Percentiles rank a stretch among this genome's conserved stretches.
These are phyloP conservation scores for Brachyhypopomus occidentalis DNA, from an alignment of 2,113 vertebrate genomes.

Conservation along the genomic window DNA sequence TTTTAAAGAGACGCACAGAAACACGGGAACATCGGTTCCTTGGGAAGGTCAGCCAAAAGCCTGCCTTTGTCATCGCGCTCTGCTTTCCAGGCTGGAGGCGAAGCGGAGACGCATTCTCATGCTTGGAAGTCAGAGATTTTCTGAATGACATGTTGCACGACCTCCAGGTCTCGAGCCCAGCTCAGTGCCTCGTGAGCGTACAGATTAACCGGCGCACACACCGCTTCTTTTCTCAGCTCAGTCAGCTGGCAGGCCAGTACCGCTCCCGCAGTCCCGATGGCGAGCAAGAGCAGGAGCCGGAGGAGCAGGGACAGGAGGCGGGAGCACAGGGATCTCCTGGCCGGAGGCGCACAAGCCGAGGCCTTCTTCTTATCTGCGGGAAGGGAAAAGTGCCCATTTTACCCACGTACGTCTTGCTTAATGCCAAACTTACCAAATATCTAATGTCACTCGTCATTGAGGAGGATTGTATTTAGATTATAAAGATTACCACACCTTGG, in stretches of 20 bases:
- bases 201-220: conserved; percentile 78
- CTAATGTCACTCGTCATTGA: background rate
- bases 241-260: conserved; percentile 80
- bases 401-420: background rate
- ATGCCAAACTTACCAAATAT: background rate
- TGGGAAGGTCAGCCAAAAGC: conserved; percentile 84
- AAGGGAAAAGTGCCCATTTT: background rate
- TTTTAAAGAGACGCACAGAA: conserved; percentile 55
- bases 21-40: conserved; percentile 80
- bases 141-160: conserved; percentile 81
- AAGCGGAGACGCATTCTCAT: conserved; percentile 41
- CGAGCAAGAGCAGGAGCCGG: conserved; percentile 74
- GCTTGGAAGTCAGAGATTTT: conserved; percentile 67
- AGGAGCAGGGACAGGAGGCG: conserved; percentile 74
- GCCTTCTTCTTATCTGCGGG: conserved; percentile 63
- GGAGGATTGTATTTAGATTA: too few species aligned
- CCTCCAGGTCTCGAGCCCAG: conserved; percentile 80
- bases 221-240: conserved; percentile 76
- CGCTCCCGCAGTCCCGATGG: conserved; percentile 70
- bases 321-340: conserved; percentile 63
- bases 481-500: conserved; percentile 62
- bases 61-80: conserved; percentile 42
- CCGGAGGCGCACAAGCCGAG: conserved; percentile 46
- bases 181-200: conserved; percentile 78
- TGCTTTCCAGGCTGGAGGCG: conserved; percentile 46